phyloP scores from a whole-genome alignment of 2,888 invertebrate species.

The Pterostichus madidus region DNA sequence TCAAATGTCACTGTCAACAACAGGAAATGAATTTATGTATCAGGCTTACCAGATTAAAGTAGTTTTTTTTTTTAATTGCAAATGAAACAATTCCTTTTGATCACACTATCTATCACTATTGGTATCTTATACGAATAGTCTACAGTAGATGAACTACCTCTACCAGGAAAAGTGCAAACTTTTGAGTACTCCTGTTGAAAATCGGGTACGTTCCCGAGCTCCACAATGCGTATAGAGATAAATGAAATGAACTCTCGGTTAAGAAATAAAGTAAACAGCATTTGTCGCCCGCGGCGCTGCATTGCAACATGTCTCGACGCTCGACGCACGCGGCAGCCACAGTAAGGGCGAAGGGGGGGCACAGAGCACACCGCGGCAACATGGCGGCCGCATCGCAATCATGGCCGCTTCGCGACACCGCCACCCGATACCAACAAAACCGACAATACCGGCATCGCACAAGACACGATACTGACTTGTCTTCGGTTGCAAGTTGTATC shows the following conservation, averaged over 20 bases:
- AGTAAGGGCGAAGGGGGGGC: constrained; percentile 2
- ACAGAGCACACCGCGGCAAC: constrained; percentile 18
- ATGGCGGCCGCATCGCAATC: constrained; percentile 56
- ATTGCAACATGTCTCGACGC: constrained; percentile 72
- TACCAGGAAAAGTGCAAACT: not conserved
- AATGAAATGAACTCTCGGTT: constrained; percentile 70
- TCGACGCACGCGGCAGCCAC: constrained; percentile 43
- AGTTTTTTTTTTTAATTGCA: no score
- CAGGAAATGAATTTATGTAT: no score
- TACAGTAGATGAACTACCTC: not conserved
- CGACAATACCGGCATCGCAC: constrained; percentile 14
- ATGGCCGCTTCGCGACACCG: constrained; percentile 39
- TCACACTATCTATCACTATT: no score
- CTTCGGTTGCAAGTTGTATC: not conserved
- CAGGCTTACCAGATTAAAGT: no score
- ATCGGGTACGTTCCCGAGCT: constrained; percentile 63
- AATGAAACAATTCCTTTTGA: no score
- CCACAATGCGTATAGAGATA: constrained; percentile 66
- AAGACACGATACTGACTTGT: not conserved
- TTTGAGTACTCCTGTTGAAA: constrained; percentile 53
- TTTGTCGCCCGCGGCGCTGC: constrained; percentile 74
- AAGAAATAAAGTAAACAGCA: constrained; percentile 76
- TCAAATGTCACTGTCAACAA: no score
- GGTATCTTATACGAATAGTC: no score
- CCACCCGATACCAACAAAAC: not conserved